A percentile compares a stretch with the other conserved stretches of the same genome.
These are phyloP conservation scores for Callipepla squamata DNA, from an alignment of 2,113 vertebrate species.

Conservation along the genomic window DNA sequence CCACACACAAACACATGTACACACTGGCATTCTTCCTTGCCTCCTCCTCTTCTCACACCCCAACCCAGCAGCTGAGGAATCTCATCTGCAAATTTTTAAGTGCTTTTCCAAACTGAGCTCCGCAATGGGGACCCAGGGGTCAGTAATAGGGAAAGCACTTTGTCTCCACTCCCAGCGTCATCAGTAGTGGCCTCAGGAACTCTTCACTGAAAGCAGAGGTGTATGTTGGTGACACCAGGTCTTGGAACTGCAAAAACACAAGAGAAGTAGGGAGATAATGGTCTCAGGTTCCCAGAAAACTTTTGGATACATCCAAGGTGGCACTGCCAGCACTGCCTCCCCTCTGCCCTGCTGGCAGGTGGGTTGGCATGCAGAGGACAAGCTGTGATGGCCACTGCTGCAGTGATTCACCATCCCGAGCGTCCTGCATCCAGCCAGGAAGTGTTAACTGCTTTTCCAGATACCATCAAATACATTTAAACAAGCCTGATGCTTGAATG, in stretches of 20 bases:
- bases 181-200: neutral
- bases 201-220: neutral
- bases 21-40: neutral
- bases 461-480: constrained; percentile 97
- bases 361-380: neutral
- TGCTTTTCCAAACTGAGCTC: neutral
- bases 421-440: constrained; percentile 1
- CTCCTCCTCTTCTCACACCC: neutral
- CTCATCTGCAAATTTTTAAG: neutral
- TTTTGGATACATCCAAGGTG: neutral
- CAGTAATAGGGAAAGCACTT: neutral
- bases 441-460: constrained; percentile 87
- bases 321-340: neutral
- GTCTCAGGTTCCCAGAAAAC: neutral
- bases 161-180: neutral
- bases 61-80: neutral
- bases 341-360: neutral
- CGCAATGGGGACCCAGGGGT: neutral
- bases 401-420: constrained; percentile 29
- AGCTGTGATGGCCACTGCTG: neutral
- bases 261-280: rapidly evolving
- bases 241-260: neutral
- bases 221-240: neutral
- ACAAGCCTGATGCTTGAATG: constrained; percentile 96
- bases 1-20: neutral